A percentile compares a stretch with the other conserved stretches of the same genome.
Conservation (phyloP, 2,888 invertebrate species). For the Phytoseiulus persimilis region DNA sequence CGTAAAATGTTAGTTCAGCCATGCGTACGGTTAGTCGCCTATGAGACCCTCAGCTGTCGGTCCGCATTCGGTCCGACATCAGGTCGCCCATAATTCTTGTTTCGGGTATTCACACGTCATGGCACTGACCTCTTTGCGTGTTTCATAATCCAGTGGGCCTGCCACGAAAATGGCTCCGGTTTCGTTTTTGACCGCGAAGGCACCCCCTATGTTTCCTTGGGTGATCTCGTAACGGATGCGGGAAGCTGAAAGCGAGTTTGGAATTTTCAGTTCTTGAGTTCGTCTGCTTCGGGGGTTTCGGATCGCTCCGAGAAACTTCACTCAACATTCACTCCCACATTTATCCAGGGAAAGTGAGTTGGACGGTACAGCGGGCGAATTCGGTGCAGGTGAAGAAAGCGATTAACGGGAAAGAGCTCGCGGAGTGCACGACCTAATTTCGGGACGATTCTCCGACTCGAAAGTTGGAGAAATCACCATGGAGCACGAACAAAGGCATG, state of each 20-base stretch:
- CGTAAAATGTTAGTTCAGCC: background rate
- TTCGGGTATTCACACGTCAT: background rate
- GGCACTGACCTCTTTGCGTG: constrained; percentile 78
- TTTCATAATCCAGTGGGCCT: constrained; percentile 91
- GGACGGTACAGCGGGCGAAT: no score
- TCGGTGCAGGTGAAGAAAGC: no score
- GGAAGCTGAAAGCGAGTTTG: constrained; percentile 63
- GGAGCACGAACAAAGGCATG: background rate
- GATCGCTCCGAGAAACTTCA: no score
- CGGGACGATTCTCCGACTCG: background rate
- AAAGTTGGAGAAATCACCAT: background rate
- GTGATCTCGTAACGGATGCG: constrained; percentile 99
- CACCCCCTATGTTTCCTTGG: constrained; percentile 96
- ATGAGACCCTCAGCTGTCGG: background rate
- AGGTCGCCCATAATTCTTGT: background rate
- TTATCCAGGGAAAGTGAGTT: no score
- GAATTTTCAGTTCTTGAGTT: background rate
- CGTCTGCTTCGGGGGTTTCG: background rate
- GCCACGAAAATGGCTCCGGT: constrained; percentile 97
- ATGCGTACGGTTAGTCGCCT: background rate
- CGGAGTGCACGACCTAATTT: background rate
- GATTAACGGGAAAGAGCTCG: background rate
- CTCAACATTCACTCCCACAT: no score
- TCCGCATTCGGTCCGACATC: background rate
- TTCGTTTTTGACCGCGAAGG: constrained; percentile 95